Evolutionary conservation across 2,888 invertebrate species (phyloP), one percentile per base, ranked within the genome.

Genomic region (Diarsia rubi): DNA sequence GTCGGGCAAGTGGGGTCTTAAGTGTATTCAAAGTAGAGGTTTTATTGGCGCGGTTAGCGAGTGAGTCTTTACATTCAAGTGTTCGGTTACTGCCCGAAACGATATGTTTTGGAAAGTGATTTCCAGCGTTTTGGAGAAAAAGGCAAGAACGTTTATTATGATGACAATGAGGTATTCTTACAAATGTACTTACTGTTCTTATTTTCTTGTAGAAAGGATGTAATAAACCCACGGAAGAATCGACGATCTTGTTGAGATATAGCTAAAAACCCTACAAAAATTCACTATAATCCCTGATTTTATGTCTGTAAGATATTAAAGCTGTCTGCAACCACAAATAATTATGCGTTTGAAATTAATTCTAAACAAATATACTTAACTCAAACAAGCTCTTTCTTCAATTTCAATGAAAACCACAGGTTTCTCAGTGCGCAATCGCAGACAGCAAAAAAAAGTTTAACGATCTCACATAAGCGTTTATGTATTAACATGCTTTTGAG

Each of bases 31-130:
- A 81, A 78, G 78, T 65, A 81, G 45, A 77, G 73, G 64, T 78
- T 85, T 85, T 84, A 86, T 83, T 85, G 82, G 27, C 52, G 79
- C 77, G 75, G 82, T 76, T 82, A 81, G 65, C 59, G 73, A 74
- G 81, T 73, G 71, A 73, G 79, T 71, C 66, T 76, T 78, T 77
- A 77, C 14, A n/a, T 60, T 69, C 52, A 62, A 81, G 75, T 42
- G 75, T 27, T 64, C 69, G 27, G 69, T 62, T 27, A 74, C 54
- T 71, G 60, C 21, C n/a, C 27, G 5, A 49, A 59, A 54, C 24
- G 27, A 45, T 45, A 54, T 66, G 47, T 47, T 71, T 65, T 49
- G 31, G 19, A 49, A 63, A 70, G 49, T 52, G 67, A 64, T 82
- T 66, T 60, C 54, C 21, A n/a, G 49, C 11, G 12, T 47, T 62